Conservation (phyloP, 92 coral and sea anemone species). For the Porites lobata region DNA sequence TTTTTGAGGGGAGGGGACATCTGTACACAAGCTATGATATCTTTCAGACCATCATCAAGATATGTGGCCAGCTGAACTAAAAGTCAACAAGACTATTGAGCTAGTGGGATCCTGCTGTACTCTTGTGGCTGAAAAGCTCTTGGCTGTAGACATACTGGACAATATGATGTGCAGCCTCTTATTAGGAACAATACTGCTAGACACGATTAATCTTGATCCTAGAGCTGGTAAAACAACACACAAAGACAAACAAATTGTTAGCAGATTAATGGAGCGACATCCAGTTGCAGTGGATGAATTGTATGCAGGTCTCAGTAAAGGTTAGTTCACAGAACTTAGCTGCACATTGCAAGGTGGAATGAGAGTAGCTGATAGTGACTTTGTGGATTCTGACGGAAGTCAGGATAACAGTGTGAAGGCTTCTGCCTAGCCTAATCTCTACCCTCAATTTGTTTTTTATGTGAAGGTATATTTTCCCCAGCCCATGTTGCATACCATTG, state of each 20-base stretch:
- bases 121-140: slow-evolving; percentile 76
- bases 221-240: slow-evolving; percentile 81
- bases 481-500: too few relatives aligned
- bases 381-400: too few relatives aligned
- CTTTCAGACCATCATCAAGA: slow-evolving; percentile 85
- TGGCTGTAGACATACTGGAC: slow-evolving; percentile 66
- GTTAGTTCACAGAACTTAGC: slow-evolving; percentile 25
- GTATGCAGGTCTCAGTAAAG: slow-evolving; percentile 75
- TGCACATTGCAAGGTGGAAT: too few relatives aligned
- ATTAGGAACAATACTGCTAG: slow-evolving; percentile 76
- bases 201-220: slow-evolving; percentile 83
- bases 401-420: too few relatives aligned
- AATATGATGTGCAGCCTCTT: slow-evolving; percentile 67
- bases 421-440: too few relatives aligned
- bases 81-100: slow-evolving; percentile 71
- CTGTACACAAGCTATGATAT: background rate
- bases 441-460: too few relatives aligned
- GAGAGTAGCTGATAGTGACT: too few relatives aligned
- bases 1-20: too few relatives aligned
- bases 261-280: slow-evolving; percentile 39
- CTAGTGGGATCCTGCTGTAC: slow-evolving; percentile 89
- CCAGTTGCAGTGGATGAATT: slow-evolving; percentile 62
- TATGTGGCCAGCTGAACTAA: slow-evolving; percentile 42
- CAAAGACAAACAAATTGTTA: slow-evolving; percentile 71
- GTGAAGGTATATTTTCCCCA: too few relatives aligned